A percentile compares a stretch with the other conserved stretches of the same genome.
These are phyloP conservation scores for Ophiothrix spiculata DNA, from an alignment of 35 echinoderm and acorn worm species.

Conservation along the genomic window DNA sequence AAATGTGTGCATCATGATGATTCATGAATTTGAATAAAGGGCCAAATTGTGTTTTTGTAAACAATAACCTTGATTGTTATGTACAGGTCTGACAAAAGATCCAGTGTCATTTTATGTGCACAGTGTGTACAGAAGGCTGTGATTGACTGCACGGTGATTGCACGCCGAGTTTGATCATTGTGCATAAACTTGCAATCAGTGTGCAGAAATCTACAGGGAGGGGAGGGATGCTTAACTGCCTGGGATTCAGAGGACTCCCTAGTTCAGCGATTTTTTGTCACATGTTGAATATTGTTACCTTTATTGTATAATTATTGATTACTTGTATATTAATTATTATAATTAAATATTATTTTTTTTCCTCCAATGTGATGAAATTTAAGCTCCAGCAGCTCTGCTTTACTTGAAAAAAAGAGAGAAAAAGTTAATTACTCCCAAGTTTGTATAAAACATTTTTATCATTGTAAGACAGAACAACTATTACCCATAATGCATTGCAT, in stretches of 20 bases:
- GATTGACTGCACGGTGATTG: neutral
- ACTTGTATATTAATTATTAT: slow-evolving; percentile 7
- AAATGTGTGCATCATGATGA: too few relatives aligned
- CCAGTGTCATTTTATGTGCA: neutral
- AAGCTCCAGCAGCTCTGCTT: neutral
- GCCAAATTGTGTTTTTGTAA: slow-evolving; percentile 6
- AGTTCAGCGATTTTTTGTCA: neutral
- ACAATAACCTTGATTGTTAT: slow-evolving; percentile 10
- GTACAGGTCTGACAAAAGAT: neutral
- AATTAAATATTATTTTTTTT: neutral
- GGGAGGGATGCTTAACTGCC: neutral
- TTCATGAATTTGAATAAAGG: slow-evolving; percentile 10
- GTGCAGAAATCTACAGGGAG: too few relatives aligned
- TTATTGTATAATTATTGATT: slow-evolving; percentile 17
- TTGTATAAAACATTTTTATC: slow-evolving; percentile 17
- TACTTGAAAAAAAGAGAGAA: neutral
- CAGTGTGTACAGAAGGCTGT: neutral
- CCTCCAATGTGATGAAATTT: slow-evolving; percentile 2
- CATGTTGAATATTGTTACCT: neutral
- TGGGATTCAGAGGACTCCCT: neutral
- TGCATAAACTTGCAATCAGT: neutral
- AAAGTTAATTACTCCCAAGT: neutral
- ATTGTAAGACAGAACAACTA: neutral
- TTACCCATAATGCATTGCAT: slow-evolving; percentile 4
- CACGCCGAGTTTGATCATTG: too few relatives aligned